These are phyloP conservation scores for Hypocryptadius cinnamomeus DNA, from an alignment of 2,113 vertebrate species.

Conservation along the genomic window DNA sequence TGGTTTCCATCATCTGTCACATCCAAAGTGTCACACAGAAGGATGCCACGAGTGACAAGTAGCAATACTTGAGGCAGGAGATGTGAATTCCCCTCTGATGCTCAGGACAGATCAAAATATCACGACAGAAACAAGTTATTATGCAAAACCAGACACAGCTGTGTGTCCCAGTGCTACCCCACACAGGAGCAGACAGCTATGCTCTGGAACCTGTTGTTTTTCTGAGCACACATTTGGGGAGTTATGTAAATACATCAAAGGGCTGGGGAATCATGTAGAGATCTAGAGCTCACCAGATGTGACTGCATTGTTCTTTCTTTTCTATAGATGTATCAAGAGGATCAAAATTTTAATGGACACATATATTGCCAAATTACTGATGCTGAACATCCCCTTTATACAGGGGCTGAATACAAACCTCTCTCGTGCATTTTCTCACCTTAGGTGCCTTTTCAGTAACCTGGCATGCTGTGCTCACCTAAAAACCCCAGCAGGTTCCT, in stretches of 20 bases:
- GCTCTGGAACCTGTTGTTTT: not conserved
- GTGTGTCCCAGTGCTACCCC: not conserved
- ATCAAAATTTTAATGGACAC: not conserved
- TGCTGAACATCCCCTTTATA: rapidly evolving
- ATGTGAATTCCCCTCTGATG: not conserved
- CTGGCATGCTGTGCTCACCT: not conserved
- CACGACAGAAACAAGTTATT: not conserved
- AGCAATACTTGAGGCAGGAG: not conserved
- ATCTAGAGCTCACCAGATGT: not conserved
- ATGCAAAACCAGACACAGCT: not conserved
- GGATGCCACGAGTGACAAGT: not conserved
- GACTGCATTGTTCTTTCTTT: not conserved
- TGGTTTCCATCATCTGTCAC: not conserved
- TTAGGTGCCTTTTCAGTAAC: not conserved
- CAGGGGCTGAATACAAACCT: rapidly evolving
- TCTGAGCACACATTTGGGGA: not conserved
- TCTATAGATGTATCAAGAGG: not conserved
- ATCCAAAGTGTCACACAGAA: not conserved
- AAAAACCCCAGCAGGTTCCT: not conserved
- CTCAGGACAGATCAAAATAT: not conserved
- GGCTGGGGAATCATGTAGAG: not conserved
- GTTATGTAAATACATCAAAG: slow-evolving; percentile 4
- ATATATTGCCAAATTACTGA: not conserved
- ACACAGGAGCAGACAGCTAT: not conserved
- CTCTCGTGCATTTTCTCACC: rapidly evolving